Base-by-base conservation (phyloP, 2,113 vertebrate genomes). In the Anseranas semipalmata region DNA sequence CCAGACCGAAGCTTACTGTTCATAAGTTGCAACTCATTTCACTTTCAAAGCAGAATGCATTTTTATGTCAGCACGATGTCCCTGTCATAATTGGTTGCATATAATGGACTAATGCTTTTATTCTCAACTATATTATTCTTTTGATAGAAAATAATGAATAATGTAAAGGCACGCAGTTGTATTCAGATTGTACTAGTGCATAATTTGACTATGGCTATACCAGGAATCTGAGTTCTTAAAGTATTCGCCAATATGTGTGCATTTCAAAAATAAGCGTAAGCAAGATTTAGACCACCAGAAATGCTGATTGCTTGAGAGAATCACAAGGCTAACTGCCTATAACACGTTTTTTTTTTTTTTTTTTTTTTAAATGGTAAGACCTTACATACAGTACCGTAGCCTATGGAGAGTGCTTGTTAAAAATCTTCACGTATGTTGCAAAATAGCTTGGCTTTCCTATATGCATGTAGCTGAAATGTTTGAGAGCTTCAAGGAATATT, bases 61-160 rank as follows among this genome's bases (percentile, higher is more conserved):
- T 78, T 84, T 95, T 96, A 70, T 95, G 81, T 62, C 35, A 52
- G 58, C 81, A 94, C 95, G 91, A 95, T 91, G 70, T 78, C 78
- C 75, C 93, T 94, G 90, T 93, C 85, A 87, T 95, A 93, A 93
- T 91, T 63, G 82, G 75, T 95, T 96, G 79, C 90, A 50, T 93
- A 66, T 87, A 96, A 91, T 79, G 68, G 81, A n/a, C 81, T 90
- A 91, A 82, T 88, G 91, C 91, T 94, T 93, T 96, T 93, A 78
- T 96, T 94, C 87, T 66, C 67, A 94, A 76, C 74, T 41, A 55
- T 95, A 83, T 85, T 93, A 87, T 89, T 94, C 87, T 93, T 94
- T 93, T 93, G 55, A 87, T 85, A 73, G 87, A 87, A 95, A 83
- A 87, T 85, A 93, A 90, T 95, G 84, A 94, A 90, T 96, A 94